A percentile compares a stretch with the other conserved stretches of the same genome.
These are phyloP conservation scores for Rhombomys opimus DNA, from an alignment of 2,113 vertebrate genomes.

Conservation along the genomic window DNA sequence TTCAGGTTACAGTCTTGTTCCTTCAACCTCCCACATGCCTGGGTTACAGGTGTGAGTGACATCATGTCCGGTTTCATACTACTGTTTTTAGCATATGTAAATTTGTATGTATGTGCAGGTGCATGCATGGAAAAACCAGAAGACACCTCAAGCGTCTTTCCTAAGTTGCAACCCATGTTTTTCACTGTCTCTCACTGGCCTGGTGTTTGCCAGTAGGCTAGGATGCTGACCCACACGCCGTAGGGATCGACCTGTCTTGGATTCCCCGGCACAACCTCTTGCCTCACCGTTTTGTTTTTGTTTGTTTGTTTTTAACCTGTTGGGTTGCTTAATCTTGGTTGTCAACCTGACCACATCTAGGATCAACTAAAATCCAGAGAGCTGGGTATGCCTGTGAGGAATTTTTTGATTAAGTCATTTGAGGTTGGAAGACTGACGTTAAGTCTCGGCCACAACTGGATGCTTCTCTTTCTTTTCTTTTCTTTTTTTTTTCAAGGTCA, in stretches of 20 bases:
- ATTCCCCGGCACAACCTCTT: background rate
- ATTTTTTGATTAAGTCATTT: background rate
- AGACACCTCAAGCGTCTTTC: background rate
- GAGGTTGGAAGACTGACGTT: background rate
- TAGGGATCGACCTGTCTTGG: too few relatives aligned
- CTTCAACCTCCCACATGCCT: too few relatives aligned
- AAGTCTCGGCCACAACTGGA: background rate
- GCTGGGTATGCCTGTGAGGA: background rate
- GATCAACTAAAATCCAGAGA: background rate
- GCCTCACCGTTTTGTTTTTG: background rate
- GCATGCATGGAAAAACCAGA: too few relatives aligned
- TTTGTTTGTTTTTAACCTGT: background rate
- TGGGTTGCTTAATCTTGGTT: background rate
- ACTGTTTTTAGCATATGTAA: background rate
- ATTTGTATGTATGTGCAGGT: background rate
- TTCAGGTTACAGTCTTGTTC: background rate
- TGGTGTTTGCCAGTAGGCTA: background rate
- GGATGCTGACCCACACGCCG: background rate
- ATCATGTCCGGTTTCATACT: background rate
- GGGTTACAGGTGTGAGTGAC: background rate
- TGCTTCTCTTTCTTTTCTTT: background rate
- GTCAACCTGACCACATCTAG: background rate
- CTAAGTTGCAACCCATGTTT: background rate
- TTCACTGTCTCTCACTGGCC: background rate
- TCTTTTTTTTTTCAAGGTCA: background rate